Evolutionary conservation across 2,888 invertebrate species (phyloP).

Genomic region (Mythimna albipuncta): DNA sequence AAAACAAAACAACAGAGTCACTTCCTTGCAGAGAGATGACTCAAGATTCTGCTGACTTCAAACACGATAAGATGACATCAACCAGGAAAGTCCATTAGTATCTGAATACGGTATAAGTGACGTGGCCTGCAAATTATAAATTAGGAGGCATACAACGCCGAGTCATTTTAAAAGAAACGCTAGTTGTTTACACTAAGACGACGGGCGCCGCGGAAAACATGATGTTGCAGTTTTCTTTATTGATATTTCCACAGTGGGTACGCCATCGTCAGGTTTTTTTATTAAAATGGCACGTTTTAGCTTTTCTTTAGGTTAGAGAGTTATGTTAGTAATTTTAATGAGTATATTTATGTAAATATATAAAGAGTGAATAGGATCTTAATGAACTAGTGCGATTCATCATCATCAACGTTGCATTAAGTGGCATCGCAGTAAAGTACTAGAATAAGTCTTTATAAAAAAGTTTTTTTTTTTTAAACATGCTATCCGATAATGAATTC

Average conservation of each 20-base stretch:
- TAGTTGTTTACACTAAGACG: slow-evolving; percentile 37
- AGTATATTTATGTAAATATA: too few relatives aligned
- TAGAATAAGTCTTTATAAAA: too few relatives aligned
- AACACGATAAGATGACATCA: slow-evolving; percentile 52
- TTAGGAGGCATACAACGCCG: slow-evolving; percentile 23
- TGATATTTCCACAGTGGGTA: slow-evolving; percentile 53
- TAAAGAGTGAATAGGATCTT: too few relatives aligned
- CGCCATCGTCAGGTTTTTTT: background rate
- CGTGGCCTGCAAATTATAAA: slow-evolving; percentile 32
- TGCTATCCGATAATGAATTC: too few relatives aligned
- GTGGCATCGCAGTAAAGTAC: too few relatives aligned
- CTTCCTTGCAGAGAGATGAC: slow-evolving; percentile 43
- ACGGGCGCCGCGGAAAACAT: slow-evolving; percentile 60
- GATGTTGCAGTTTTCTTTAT: slow-evolving; percentile 68
- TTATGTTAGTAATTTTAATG: too few relatives aligned
- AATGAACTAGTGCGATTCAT: too few relatives aligned
- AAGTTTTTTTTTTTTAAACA: too few relatives aligned
- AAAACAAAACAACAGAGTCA: slow-evolving; percentile 18
- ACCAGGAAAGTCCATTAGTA: slow-evolving; percentile 48
- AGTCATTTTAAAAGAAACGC: slow-evolving; percentile 36
- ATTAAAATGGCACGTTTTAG: too few relatives aligned
- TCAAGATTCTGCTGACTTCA: slow-evolving; percentile 33
- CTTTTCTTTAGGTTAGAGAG: too few relatives aligned
- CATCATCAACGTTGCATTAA: too few relatives aligned
- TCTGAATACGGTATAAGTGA: slow-evolving; percentile 25